phyloP scores from a whole-genome alignment of 2,113 vertebrate species.

The Lipophrys pholis region DNA sequence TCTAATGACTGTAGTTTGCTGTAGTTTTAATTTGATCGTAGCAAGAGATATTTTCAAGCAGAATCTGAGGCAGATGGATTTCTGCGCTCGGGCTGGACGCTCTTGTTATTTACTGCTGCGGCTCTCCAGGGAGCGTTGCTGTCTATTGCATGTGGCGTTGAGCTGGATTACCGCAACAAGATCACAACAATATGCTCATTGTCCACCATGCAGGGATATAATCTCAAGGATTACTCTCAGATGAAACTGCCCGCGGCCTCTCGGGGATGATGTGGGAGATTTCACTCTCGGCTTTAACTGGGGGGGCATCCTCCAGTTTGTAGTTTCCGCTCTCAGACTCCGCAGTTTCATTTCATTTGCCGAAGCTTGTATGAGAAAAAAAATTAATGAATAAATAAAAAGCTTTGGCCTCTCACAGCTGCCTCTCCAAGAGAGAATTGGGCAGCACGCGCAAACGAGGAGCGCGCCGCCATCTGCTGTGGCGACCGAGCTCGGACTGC shows the following conservation, averaged over 20 bases:
- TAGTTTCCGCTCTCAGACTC: slow-evolving; percentile 22
- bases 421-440: slow-evolving; percentile 65
- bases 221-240: slow-evolving; percentile 77
- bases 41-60: slow-evolving; percentile 47
- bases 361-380: slow-evolving; percentile 16
- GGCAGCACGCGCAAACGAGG: slow-evolving; percentile 33
- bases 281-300: slow-evolving; percentile 21
- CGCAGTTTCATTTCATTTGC: slow-evolving; percentile 27
- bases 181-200: slow-evolving; percentile 81
- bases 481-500: slow-evolving; percentile 56
- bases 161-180: slow-evolving; percentile 79
- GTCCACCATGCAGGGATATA: slow-evolving; percentile 72
- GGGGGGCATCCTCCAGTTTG: slow-evolving; percentile 1
- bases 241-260: slow-evolving; percentile 56
- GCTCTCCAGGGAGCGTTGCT: slow-evolving; percentile 62
- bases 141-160: slow-evolving; percentile 65
- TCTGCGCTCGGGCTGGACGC: slow-evolving; percentile 34
- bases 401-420: slow-evolving; percentile 60
- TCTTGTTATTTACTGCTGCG: slow-evolving; percentile 46
- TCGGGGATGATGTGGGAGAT: slow-evolving; percentile 57
- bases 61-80: slow-evolving; percentile 54
- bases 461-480: slow-evolving; percentile 69
- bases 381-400: slow-evolving; percentile 31
- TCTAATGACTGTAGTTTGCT: slow-evolving; percentile 19
- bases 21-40: slow-evolving; percentile 23